Evolutionary conservation across 2,113 vertebrate species (phyloP).

Genomic region (Lates calcarifer): DNA sequence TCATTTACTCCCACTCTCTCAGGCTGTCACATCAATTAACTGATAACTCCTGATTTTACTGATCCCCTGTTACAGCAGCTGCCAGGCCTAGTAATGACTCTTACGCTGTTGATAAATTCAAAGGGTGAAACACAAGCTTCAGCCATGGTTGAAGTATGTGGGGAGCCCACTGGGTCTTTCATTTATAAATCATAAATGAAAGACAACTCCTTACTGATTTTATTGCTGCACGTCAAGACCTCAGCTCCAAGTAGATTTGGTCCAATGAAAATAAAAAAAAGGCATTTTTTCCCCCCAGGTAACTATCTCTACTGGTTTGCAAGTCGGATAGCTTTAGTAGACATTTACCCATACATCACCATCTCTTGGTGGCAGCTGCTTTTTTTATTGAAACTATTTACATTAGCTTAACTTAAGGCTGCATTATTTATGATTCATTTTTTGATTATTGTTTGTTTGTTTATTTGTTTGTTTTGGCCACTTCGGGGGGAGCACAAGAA

Average conservation of each 20-base stretch:
- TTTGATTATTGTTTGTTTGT: too few species aligned
- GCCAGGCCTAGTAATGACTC: background rate
- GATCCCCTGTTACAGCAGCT: constrained; percentile 32
- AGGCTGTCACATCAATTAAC: constrained; percentile 50
- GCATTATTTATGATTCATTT: too few species aligned
- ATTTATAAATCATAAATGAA: background rate
- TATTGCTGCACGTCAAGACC: background rate
- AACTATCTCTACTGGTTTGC: background rate
- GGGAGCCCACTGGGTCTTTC: too few species aligned
- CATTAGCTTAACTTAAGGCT: too few species aligned
- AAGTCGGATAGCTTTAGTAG: background rate
- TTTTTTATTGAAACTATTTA: too few species aligned
- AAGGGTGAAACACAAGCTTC: background rate
- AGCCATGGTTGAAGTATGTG: background rate
- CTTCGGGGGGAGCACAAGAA: too few species aligned
- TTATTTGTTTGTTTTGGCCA: too few species aligned
- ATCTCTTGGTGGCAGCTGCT: too few species aligned
- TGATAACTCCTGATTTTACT: constrained; percentile 16
- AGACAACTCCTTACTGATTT: background rate
- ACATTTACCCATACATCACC: background rate
- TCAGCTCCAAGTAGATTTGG: background rate
- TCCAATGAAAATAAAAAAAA: background rate
- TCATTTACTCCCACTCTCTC: constrained; percentile 47
- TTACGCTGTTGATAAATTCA: background rate
- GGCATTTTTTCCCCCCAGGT: background rate